Conservation (phyloP, 2,797 vertebrate genomes). For the Rallus crepitans region DNA sequence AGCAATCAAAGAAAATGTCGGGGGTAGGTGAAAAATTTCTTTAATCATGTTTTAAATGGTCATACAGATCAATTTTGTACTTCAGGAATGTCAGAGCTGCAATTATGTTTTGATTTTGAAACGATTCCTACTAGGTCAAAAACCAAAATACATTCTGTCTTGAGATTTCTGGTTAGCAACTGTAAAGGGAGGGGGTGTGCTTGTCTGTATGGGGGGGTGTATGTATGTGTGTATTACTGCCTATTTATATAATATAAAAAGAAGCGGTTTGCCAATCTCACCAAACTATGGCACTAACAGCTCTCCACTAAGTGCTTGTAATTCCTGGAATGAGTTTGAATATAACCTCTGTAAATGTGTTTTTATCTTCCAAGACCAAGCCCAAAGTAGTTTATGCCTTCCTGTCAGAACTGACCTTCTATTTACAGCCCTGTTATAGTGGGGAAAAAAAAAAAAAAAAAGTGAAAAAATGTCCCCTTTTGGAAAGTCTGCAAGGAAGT, state of each 20-base stretch:
- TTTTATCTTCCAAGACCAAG: not conserved
- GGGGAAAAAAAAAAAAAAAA: not conserved
- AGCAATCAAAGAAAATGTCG: not conserved
- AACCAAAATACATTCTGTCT: not conserved
- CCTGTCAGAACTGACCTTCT: not conserved
- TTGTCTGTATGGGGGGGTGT: not conserved
- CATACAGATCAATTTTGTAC: not conserved
- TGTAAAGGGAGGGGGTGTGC: not conserved
- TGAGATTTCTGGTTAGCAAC: not conserved
- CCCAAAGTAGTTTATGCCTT: not conserved
- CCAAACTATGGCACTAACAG: not conserved
- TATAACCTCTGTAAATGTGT: not conserved
- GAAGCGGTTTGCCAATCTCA: not conserved
- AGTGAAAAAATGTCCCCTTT: not conserved
- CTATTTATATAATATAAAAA: not conserved
- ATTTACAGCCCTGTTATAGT: not conserved
- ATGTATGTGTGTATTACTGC: not conserved
- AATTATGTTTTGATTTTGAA: not conserved
- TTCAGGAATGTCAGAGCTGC: not conserved
- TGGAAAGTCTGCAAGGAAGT: rapidly evolving
- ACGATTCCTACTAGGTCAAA: not conserved
- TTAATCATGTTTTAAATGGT: not conserved
- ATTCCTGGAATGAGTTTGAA: not conserved
- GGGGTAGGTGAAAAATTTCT: not conserved
- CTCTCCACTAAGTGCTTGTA: not conserved